Evolutionary conservation across 2,888 invertebrate species (phyloP).

Genomic region (Chironomus tentans): DNA sequence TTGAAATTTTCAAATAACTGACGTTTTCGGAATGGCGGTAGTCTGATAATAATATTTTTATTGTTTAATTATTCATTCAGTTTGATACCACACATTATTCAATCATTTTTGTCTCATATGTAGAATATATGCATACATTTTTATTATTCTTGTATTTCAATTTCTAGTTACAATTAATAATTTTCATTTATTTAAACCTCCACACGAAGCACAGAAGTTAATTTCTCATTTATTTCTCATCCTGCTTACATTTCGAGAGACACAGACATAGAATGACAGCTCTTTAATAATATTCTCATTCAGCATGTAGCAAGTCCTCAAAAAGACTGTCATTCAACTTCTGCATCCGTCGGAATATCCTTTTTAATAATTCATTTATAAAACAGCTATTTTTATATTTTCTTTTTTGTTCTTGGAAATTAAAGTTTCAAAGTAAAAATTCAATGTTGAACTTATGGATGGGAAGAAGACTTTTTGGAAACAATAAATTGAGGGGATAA

Average conservation of each 20-base stretch:
- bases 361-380: too few species aligned
- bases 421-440: too few species aligned
- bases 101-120: neutral
- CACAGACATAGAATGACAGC: neutral
- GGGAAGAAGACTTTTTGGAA: too few species aligned
- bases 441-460: too few species aligned
- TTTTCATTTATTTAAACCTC: neutral
- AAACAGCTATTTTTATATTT: too few species aligned
- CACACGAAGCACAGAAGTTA: neutral
- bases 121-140: neutral
- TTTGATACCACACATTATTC: neutral
- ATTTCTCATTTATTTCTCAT: neutral
- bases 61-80: neutral
- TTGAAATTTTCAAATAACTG: too few species aligned
- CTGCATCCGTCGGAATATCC: neutral
- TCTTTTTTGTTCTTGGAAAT: too few species aligned
- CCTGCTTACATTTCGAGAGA: neutral
- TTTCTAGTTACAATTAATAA: conserved; percentile 2
- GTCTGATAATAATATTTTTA: conserved; percentile 1
- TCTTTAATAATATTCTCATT: neutral
- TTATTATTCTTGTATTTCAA: neutral
- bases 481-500: too few species aligned
- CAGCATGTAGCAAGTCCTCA: neutral
- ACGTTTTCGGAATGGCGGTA: too few species aligned
- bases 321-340: neutral